A percentile compares a stretch with the other conserved stretches of the same genome.
These are phyloP conservation scores for Hippasteria phrygiana DNA, from an alignment of 53 echinoderm and acorn worm species.

Conservation along the genomic window DNA sequence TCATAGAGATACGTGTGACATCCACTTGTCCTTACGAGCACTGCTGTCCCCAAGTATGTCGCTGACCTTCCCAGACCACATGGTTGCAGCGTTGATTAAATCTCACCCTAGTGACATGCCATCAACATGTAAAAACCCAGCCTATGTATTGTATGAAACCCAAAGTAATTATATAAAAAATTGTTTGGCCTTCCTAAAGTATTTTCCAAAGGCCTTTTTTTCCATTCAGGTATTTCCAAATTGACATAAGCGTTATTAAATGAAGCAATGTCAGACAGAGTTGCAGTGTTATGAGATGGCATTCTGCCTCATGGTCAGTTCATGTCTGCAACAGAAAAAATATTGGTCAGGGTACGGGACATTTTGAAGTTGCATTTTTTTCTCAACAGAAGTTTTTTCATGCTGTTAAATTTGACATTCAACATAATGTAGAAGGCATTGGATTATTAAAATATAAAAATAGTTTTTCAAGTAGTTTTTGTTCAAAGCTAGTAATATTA, in stretches of 20 bases:
- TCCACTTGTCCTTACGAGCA: slow-evolving; percentile 57
- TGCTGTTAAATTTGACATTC: too few species aligned
- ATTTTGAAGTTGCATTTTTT: too few species aligned
- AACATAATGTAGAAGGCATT: too few species aligned
- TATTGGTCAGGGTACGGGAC: too few species aligned
- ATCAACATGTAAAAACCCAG: slow-evolving; percentile 8
- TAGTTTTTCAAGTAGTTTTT: too few species aligned
- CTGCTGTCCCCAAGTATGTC: slow-evolving; percentile 1
- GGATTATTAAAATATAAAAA: too few species aligned
- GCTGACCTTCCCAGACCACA: slow-evolving; percentile 38
- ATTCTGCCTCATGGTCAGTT: neutral
- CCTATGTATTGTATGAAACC: neutral
- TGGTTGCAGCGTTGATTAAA: slow-evolving; percentile 28
- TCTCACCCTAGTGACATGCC: neutral
- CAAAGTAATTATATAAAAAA: too few species aligned
- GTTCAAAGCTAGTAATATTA: too few species aligned
- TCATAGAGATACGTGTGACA: neutral
- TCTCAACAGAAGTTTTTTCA: too few species aligned
- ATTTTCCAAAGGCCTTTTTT: slow-evolving; percentile 1
- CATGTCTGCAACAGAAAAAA: neutral
- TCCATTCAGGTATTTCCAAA: neutral
- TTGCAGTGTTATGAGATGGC: neutral
- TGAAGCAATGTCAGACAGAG: neutral
- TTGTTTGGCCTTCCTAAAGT: slow-evolving; percentile 28
- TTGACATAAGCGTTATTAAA: slow-evolving; percentile 1